Conservation (phyloP, 2,797 vertebrate genomes). For the Hybognathus amarus region DNA sequence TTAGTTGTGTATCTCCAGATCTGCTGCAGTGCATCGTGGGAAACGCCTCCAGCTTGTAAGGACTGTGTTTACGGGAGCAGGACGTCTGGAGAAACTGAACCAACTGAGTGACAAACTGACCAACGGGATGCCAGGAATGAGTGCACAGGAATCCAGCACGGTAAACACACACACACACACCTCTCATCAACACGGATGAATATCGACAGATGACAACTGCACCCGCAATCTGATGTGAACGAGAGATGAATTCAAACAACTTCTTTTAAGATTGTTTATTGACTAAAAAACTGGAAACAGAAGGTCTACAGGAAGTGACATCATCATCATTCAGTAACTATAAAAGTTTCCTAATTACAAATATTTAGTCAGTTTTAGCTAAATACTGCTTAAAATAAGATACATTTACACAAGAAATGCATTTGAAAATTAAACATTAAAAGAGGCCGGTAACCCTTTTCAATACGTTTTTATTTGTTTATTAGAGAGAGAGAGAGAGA, state of each 20-base stretch:
- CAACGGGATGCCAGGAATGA: conserved; percentile 72
- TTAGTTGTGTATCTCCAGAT: conserved; percentile 57
- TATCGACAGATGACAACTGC: too few species aligned
- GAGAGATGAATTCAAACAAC: too few species aligned
- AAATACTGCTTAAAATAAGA: neutral
- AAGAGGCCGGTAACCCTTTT: neutral
- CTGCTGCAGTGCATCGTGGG: conserved; percentile 61
- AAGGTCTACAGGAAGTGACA: neutral
- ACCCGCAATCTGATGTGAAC: too few species aligned
- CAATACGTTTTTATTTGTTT: too few species aligned
- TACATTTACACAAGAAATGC: neutral
- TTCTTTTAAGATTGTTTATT: neutral
- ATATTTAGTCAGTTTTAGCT: neutral
- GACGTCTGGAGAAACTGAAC: conserved; percentile 61
- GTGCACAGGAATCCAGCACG: conserved; percentile 66
- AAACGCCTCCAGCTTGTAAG: conserved; percentile 24
- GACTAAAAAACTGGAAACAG: neutral
- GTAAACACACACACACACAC: conserved; percentile 59
- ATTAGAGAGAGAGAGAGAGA: too few species aligned
- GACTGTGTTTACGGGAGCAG: conserved; percentile 68
- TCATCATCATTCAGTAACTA: neutral
- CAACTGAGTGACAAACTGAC: conserved; percentile 54
- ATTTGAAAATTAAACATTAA: neutral
- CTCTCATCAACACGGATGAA: too few species aligned
- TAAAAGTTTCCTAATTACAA: too few species aligned